These are phyloP conservation scores for Eidolon dupreanum DNA, from an alignment of 2,797 vertebrate species.

Conservation along the genomic window DNA sequence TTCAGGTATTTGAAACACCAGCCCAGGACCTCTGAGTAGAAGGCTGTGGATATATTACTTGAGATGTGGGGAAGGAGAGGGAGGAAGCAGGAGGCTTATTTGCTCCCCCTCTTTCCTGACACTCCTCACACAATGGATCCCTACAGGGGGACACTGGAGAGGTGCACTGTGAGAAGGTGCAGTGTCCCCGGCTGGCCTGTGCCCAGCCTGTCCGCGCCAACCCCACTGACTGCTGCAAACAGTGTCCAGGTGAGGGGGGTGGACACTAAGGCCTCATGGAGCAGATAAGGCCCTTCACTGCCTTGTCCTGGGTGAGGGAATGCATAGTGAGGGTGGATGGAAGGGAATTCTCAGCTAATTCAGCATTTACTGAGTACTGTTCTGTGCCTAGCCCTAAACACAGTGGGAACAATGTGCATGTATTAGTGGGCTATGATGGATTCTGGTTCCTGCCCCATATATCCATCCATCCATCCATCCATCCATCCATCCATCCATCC, in stretches of 20 bases:
- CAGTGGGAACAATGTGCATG: background rate
- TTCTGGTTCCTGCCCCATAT: background rate
- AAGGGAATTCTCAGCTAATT: background rate
- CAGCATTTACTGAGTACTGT: background rate
- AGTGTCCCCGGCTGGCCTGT: conserved; percentile 93
- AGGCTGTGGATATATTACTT: background rate
- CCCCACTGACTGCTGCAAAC: conserved; percentile 97
- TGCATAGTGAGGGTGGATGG: background rate
- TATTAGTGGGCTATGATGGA: background rate
- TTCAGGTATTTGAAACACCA: background rate
- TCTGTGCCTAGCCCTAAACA: background rate
- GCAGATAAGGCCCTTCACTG: background rate
- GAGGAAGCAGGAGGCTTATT: background rate
- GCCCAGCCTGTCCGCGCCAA: conserved; percentile 92
- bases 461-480: no score
- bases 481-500: no score
- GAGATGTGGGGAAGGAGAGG: background rate
- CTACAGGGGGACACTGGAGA: conserved; percentile 93
- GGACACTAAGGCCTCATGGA: background rate
- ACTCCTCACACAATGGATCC: background rate
- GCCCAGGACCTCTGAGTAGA: background rate
- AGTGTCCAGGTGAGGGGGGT: conserved; percentile 91
- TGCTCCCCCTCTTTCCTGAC: fast-evolving
- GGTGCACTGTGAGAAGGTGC: conserved; percentile 98
- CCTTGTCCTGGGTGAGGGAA: background rate